These are phyloP conservation scores for Aythya baeri DNA, from an alignment of 2,113 vertebrate genomes.

Conservation along the genomic window DNA sequence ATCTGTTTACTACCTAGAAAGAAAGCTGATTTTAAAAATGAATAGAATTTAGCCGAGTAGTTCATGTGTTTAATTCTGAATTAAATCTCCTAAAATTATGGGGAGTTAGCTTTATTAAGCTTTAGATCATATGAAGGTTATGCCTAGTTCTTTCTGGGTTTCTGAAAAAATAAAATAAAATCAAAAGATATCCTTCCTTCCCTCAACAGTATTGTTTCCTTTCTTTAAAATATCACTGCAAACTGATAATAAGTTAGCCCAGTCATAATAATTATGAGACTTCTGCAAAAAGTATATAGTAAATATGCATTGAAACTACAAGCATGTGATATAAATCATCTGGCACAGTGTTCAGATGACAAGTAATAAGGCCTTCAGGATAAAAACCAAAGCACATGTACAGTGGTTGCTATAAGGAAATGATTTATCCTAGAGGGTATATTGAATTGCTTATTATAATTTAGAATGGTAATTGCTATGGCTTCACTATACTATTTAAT, in stretches of 20 bases:
- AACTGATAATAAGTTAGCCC: conserved; percentile 61
- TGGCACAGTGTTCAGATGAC: conserved; percentile 48
- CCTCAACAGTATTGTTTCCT: background rate
- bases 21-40: conserved; percentile 74
- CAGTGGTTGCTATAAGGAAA: conserved; percentile 10
- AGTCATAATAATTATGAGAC: conserved; percentile 49
- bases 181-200: background rate
- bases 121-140: conserved; percentile 15
- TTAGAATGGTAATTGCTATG: conserved; percentile 58
- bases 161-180: background rate
- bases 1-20: conserved; percentile 76
- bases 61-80: conserved; percentile 55
- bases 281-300: conserved; percentile 39
- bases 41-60: conserved; percentile 64
- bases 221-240: conserved; percentile 11
- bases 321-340: conserved; percentile 52
- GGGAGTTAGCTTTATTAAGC: background rate
- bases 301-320: conserved; percentile 47
- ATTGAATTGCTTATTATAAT: conserved; percentile 70
- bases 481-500: conserved; percentile 46
- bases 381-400: conserved; percentile 15
- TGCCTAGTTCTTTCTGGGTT: background rate
- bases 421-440: conserved; percentile 62
- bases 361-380: conserved; percentile 34
- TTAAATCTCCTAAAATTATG: conserved; percentile 61